phyloP scores from a whole-genome alignment of 1,140 invertebrate genomes.

The Calliopsis andreniformis region DNA sequence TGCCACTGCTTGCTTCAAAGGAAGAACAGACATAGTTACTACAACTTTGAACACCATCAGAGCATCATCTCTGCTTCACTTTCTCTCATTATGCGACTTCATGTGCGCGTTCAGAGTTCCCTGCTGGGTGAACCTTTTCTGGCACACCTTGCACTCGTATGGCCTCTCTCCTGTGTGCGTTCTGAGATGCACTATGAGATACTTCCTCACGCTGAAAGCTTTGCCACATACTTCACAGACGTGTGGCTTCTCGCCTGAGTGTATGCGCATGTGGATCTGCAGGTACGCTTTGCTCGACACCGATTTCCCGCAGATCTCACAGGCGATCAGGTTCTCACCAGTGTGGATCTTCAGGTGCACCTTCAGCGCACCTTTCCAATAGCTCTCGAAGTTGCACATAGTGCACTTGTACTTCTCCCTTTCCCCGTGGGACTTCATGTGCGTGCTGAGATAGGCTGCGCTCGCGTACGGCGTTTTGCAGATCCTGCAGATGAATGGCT shows the following conservation, averaged over 20 bases:
- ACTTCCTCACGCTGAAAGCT: constrained; percentile 85
- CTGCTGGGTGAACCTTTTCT: constrained; percentile 85
- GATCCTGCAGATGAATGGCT: constrained; percentile 88
- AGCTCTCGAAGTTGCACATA: constrained; percentile 73
- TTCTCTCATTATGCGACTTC: constrained; percentile 65
- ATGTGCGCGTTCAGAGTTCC: constrained; percentile 74
- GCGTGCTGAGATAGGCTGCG: constrained; percentile 68
- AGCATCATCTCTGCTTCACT: constrained; percentile 38
- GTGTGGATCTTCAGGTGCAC: constrained; percentile 90
- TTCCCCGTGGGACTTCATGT: constrained; percentile 70
- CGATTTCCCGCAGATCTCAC: constrained; percentile 81
- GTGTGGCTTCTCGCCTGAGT: constrained; percentile 89
- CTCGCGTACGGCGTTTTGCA: constrained; percentile 83
- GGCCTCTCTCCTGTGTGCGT: constrained; percentile 83
- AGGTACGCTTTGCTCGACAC: constrained; percentile 84
- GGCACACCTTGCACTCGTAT: constrained; percentile 84
- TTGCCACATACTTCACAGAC: constrained; percentile 88
- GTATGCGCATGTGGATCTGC: constrained; percentile 81
- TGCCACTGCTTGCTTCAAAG: background rate
- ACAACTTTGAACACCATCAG: background rate
- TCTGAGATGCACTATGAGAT: constrained; percentile 84
- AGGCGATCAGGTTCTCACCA: constrained; percentile 81
- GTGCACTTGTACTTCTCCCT: constrained; percentile 78
- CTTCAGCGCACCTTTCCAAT: constrained; percentile 85
- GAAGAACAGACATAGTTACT: background rate